Evolutionary conservation across 2,113 vertebrate species (phyloP).

Genomic region (Plestiodon gilberti): DNA sequence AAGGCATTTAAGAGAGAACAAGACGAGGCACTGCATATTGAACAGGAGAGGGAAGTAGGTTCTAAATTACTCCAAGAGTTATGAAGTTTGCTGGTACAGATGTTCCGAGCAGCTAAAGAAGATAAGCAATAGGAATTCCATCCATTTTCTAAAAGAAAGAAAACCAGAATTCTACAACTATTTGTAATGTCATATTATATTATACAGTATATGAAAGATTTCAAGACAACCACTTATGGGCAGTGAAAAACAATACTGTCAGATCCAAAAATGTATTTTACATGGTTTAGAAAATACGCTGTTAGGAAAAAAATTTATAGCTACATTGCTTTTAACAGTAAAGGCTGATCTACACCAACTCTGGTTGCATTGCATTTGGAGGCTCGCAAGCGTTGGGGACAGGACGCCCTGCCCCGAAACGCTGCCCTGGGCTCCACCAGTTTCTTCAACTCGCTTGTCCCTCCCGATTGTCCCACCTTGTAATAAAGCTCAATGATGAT

Average conservation of each 20-base stretch:
- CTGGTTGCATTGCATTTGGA: too few relatives aligned
- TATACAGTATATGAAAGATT: not conserved
- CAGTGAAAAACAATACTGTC: not conserved
- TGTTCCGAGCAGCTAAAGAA: slow-evolving; percentile 73
- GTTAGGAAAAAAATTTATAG: too few relatives aligned
- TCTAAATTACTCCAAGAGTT: slow-evolving; percentile 22
- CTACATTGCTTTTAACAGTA: too few relatives aligned
- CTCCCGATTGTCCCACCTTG: too few relatives aligned
- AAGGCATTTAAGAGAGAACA: slow-evolving; percentile 75
- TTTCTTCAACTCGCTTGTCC: too few relatives aligned
- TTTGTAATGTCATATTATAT: not conserved
- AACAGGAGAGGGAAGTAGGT: slow-evolving; percentile 40
- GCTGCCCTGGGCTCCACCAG: too few relatives aligned
- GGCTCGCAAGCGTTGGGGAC: too few relatives aligned
- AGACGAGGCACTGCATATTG: slow-evolving; percentile 63
- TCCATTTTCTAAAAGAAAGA: slow-evolving; percentile 70
- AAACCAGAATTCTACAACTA: not conserved
- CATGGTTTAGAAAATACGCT: not conserved
- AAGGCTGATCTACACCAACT: too few relatives aligned
- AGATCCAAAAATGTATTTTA: not conserved
- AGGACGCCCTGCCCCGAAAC: too few relatives aligned
- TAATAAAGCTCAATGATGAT: too few relatives aligned
- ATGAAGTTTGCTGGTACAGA: slow-evolving; percentile 61
- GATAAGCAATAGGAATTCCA: slow-evolving; percentile 77
- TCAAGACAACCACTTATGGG: not conserved